Evolutionary conservation across 2,113 vertebrate species (phyloP).

Genomic region (Chrysemys picta): DNA sequence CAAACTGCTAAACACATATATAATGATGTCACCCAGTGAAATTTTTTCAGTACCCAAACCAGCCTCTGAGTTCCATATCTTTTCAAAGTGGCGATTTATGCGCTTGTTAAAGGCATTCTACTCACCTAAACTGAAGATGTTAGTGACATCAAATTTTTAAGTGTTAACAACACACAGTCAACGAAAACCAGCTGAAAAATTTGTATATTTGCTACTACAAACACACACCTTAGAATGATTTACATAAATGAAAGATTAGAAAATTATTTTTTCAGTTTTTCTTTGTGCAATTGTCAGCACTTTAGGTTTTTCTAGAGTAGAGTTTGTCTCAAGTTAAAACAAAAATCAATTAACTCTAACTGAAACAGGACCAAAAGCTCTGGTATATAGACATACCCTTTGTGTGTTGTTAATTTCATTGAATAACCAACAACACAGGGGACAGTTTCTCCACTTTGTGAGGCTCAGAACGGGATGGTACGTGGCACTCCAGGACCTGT

Average conservation of each 20-base stretch:
- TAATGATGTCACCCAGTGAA: not conserved
- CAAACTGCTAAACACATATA: not conserved
- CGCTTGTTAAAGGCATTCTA: not conserved
- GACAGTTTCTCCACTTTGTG: not conserved
- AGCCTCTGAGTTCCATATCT: not conserved
- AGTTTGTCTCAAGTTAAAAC: not conserved
- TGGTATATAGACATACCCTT: not conserved
- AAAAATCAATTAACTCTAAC: not conserved
- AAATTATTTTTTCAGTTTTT: not conserved
- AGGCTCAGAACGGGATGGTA: fast-evolving
- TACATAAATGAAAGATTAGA: not conserved
- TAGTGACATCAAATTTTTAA: not conserved
- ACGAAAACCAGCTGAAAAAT: not conserved
- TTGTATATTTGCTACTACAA: fast-evolving
- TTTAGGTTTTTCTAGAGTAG: not conserved
- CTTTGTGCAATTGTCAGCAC: not conserved
- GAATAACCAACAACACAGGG: fast-evolving
- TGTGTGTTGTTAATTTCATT: not conserved
- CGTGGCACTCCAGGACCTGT: not conserved
- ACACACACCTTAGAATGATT: not conserved
- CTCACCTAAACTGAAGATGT: not conserved
- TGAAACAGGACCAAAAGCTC: not conserved
- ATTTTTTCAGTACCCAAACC: not conserved
- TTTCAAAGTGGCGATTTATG: not conserved
- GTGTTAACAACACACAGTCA: fast-evolving